Evolutionary conservation across 2,113 vertebrate genomes (phyloP).

Genomic region (Gavia stellata): DNA sequence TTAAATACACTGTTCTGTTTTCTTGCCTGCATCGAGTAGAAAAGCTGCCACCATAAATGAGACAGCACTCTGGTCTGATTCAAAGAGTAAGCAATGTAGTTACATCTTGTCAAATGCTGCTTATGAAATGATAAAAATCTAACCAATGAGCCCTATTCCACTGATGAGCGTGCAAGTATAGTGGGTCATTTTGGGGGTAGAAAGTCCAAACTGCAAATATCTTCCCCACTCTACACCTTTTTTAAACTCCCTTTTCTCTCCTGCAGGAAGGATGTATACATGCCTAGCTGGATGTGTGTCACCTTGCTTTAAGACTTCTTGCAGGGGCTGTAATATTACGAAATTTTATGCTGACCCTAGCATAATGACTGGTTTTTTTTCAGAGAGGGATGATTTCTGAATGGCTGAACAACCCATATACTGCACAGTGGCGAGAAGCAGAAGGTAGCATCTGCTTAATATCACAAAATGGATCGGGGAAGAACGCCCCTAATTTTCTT

Average conservation of each 20-base stretch:
- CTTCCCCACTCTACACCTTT: background rate
- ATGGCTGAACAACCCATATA: background rate
- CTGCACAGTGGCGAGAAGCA: background rate
- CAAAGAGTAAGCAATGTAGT: background rate
- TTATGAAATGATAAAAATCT: background rate
- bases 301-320: background rate
- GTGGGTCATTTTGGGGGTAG: background rate
- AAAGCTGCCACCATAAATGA: background rate
- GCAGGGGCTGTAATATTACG: background rate
- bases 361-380: background rate
- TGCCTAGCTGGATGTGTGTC: background rate
- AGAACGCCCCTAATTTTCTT: background rate
- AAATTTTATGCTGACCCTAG: background rate
- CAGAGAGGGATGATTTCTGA: background rate
- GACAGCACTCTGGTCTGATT: background rate
- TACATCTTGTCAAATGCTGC: background rate
- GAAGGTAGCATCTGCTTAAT: background rate
- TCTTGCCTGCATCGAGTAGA: background rate
- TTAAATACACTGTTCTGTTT: background rate
- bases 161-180: background rate
- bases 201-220: background rate
- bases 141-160: background rate
- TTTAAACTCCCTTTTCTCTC: background rate
- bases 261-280: background rate
- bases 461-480: background rate